phyloP scores from a whole-genome alignment of 30 jellyfish, hydroid and myxozoan species.

The Aurelia coerulea region DNA sequence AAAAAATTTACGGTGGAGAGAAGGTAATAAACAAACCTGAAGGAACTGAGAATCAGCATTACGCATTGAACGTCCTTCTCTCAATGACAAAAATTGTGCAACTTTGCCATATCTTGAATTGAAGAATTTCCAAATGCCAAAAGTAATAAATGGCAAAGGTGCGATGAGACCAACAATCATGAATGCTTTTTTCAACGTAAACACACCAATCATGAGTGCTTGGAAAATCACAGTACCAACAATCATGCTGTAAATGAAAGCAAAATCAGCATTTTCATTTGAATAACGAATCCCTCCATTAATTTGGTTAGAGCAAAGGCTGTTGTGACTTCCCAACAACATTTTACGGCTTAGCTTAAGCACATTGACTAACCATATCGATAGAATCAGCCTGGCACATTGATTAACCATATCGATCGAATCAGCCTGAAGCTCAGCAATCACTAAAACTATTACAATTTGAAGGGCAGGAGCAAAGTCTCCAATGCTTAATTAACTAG shows the following conservation, averaged over 20 bases:
- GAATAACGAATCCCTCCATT: too few species aligned
- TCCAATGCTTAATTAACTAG: too few species aligned
- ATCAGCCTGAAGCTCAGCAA: too few species aligned
- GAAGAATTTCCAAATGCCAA: constrained; percentile 61
- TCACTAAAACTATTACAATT: too few species aligned
- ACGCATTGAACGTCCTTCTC: constrained; percentile 62
- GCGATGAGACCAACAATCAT: constrained; percentile 29
- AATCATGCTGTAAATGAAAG: constrained; percentile 56
- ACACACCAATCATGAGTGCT: constrained; percentile 93
- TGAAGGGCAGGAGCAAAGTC: too few species aligned
- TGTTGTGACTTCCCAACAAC: too few species aligned
- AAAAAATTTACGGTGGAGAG: too few species aligned
- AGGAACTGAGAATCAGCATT: constrained; percentile 60
- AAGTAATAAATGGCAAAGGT: constrained; percentile 77
- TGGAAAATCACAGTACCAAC: constrained; percentile 83
- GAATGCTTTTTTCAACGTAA: constrained; percentile 68
- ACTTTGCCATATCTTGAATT: constrained; percentile 38
- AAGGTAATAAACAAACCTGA: constrained; percentile 47
- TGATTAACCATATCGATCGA: too few species aligned
- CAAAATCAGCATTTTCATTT: not conserved
- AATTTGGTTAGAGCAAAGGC: too few species aligned
- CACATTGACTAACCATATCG: too few species aligned
- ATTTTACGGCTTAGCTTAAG: too few species aligned
- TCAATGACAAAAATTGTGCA: constrained; percentile 45
- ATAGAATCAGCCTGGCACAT: too few species aligned